A percentile compares a stretch with the other conserved stretches of the same genome.
These are phyloP conservation scores for Cerastis leucographa DNA, from an alignment of 2,888 invertebrate species.

Conservation along the genomic window DNA sequence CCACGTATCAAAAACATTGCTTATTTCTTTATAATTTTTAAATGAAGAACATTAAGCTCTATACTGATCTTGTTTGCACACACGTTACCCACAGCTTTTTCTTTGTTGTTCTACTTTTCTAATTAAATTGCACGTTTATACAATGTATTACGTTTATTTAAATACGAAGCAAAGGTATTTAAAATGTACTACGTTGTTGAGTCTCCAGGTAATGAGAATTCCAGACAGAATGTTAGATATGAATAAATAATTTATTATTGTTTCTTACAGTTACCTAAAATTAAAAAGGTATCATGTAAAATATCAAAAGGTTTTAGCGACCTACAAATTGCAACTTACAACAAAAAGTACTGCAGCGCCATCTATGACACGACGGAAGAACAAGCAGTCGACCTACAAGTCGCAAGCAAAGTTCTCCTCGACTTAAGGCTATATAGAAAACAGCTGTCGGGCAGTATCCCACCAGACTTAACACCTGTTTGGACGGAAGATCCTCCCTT, in stretches of 20 bases:
- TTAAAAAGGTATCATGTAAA: background rate
- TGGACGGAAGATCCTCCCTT: too few species aligned
- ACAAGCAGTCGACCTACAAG: too few species aligned
- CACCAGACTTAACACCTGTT: too few species aligned
- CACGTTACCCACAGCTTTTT: background rate
- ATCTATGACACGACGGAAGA: too few species aligned
- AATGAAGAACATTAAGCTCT: background rate
- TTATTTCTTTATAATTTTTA: background rate
- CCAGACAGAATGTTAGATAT: background rate
- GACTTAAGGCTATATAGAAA: too few species aligned
- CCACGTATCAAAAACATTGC: background rate
- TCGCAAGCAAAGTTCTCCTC: too few species aligned
- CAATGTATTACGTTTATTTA: background rate
- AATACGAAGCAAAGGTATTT: conserved; percentile 8
- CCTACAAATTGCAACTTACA: too few species aligned
- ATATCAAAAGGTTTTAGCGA: background rate
- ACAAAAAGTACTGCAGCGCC: too few species aligned
- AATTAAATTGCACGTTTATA: conserved; percentile 10
- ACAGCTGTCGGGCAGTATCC: too few species aligned
- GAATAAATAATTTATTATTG: background rate
- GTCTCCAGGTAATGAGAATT: background rate
- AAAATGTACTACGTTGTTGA: background rate
- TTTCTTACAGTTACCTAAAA: too few species aligned
- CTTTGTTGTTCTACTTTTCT: background rate
- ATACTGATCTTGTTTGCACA: background rate